These are phyloP conservation scores for Gymnarchus niloticus DNA, from an alignment of 2,113 vertebrate genomes.

Conservation along the genomic window DNA sequence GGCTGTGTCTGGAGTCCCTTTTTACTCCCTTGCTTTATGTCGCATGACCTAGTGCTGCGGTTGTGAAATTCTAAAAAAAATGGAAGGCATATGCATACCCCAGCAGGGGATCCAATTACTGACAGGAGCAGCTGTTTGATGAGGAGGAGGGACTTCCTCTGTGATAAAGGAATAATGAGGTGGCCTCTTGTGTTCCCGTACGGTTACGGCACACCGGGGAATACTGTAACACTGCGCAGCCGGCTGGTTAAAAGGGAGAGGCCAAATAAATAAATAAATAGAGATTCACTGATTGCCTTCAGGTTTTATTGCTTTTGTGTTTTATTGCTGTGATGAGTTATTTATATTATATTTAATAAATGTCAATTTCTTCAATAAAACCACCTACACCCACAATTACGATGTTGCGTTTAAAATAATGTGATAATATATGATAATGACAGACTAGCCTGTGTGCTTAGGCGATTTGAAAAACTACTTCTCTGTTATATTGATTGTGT, in stretches of 20 bases:
- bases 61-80: not conserved
- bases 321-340: not conserved
- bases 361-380: not conserved
- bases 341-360: not conserved
- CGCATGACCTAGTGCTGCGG: not conserved
- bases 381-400: not conserved
- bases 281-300: not conserved
- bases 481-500: not conserved
- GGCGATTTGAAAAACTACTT: not conserved
- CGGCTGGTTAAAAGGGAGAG: not conserved
- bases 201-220: not conserved
- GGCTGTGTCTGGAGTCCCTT: not conserved
- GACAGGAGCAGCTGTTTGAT: conserved; percentile 1
- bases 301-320: not conserved
- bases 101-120: not conserved
- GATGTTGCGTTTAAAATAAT: not conserved
- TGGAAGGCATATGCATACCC: not conserved
- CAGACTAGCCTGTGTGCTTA: not conserved
- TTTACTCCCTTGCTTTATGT: not conserved
- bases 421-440: not conserved
- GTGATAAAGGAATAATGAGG: not conserved
- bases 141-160: not conserved
- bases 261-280: not conserved
- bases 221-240: not conserved
- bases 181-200: not conserved